Conservation (phyloP, 2,797 vertebrate genomes). For the Macropus fuliginosus region DNA sequence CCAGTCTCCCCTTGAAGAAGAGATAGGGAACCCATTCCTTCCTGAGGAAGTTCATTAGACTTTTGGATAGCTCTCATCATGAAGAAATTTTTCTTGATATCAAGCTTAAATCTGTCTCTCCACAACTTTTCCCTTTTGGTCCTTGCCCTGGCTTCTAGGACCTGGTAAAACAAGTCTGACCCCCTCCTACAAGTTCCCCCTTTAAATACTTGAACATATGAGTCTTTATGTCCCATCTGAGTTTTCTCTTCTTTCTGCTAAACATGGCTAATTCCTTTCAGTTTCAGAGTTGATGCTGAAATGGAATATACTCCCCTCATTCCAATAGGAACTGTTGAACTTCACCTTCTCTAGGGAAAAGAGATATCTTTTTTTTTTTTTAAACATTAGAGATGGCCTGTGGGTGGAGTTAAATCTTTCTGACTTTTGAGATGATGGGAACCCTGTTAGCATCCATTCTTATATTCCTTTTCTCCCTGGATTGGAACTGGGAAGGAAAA, state of each 20-base stretch:
- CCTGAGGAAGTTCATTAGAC: neutral
- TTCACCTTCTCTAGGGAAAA: neutral
- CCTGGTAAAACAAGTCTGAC: neutral
- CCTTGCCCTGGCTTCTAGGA: neutral
- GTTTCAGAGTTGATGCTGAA: neutral
- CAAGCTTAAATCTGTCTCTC: neutral
- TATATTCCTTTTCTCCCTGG: neutral
- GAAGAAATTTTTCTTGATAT: neutral
- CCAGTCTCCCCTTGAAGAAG: neutral
- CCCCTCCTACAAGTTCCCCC: neutral
- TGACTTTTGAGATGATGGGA: neutral
- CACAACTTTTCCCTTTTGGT: neutral
- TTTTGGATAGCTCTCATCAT: neutral
- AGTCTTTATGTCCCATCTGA: neutral
- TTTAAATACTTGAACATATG: neutral
- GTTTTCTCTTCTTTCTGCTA: neutral
- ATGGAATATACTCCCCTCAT: neutral
- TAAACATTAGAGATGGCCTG: neutral
- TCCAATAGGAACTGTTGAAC: neutral
- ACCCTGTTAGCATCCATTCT: neutral
- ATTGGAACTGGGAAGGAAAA: neutral
- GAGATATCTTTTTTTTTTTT: neutral
- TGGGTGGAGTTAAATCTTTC: neutral
- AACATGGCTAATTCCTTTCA: neutral
- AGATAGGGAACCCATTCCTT: neutral